Evolutionary conservation across 2,888 invertebrate genomes (phyloP).

Genomic region (Amaurobius ferox): DNA sequence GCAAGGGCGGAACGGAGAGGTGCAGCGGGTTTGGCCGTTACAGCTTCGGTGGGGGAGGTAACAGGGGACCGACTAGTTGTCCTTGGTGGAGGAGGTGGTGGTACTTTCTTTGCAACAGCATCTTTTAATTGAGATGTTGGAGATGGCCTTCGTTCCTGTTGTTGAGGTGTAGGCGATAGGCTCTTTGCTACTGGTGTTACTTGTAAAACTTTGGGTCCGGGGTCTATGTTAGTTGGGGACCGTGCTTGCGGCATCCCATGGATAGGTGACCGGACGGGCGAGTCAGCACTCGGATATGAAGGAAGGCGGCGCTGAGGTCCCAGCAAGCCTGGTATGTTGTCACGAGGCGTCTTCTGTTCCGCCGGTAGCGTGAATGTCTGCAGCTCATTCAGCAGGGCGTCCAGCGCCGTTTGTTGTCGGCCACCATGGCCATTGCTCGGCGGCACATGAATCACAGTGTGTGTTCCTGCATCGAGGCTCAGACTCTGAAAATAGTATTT

Average conservation of each 20-base stretch:
- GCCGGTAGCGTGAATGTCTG: conserved; percentile 83
- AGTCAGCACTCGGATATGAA: conserved; percentile 70
- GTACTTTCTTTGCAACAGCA: conserved; percentile 61
- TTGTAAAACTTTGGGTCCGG: conserved; percentile 40
- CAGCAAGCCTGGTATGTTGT: conserved; percentile 65
- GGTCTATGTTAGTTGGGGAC: conserved; percentile 28
- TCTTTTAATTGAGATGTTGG: conserved; percentile 52
- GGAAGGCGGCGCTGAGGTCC: conserved; percentile 65
- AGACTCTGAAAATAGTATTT: conserved; percentile 63
- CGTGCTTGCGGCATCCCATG: conserved; percentile 61
- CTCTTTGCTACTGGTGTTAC: conserved; percentile 38
- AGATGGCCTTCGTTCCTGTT: conserved; percentile 40
- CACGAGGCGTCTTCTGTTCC: conserved; percentile 56
- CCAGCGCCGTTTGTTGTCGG: conserved; percentile 91
- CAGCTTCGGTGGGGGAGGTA: conserved; percentile 49
- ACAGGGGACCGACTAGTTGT: conserved; percentile 68
- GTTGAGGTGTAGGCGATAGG: conserved; percentile 61
- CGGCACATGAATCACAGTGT: conserved; percentile 74
- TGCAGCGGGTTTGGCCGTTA: conserved; percentile 15
- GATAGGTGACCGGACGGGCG: conserved; percentile 68
- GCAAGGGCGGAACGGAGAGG: conserved; percentile 50
- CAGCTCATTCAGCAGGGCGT: conserved; percentile 95
- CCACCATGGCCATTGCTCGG: conserved; percentile 56
- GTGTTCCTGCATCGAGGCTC: conserved; percentile 70
- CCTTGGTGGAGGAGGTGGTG: conserved; percentile 68